Percentiles rank a stretch among this genome's conserved stretches.
phyloP scores from a whole-genome alignment of 2,113 vertebrate genomes.

The Chaenocephalus aceratus region DNA sequence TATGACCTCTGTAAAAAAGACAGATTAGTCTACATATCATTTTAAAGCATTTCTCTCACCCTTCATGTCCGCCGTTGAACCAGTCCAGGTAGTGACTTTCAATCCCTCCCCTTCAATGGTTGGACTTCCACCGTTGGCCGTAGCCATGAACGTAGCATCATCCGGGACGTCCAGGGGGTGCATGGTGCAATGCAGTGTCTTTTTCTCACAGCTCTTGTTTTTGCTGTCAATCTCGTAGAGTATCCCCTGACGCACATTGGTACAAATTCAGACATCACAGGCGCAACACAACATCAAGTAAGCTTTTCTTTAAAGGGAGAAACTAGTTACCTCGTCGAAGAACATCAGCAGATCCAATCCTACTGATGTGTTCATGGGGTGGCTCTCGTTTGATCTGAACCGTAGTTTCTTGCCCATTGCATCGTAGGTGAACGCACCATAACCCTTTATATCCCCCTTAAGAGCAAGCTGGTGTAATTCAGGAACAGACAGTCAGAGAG shows the following conservation, averaged over 20 bases:
- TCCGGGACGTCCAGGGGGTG: slow-evolving; percentile 77
- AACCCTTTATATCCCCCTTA: slow-evolving; percentile 63
- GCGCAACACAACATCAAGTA: background rate
- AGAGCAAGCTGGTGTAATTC: slow-evolving; percentile 53
- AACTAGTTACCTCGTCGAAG: slow-evolving; percentile 77
- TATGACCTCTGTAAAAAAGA: background rate
- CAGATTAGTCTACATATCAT: background rate
- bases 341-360: slow-evolving; percentile 80
- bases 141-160: slow-evolving; percentile 34
- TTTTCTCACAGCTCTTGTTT: slow-evolving; percentile 84
- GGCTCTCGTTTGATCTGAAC: slow-evolving; percentile 76
- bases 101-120: slow-evolving; percentile 73
- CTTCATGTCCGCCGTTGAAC: slow-evolving; percentile 51
- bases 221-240: slow-evolving; percentile 82
- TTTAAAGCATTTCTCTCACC: slow-evolving; percentile 32
- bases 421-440: slow-evolving; percentile 76
- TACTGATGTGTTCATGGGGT: slow-evolving; percentile 59
- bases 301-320: background rate
- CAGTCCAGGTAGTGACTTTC: slow-evolving; percentile 60
- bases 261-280: background rate
- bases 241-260: slow-evolving; percentile 49
- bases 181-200: slow-evolving; percentile 67
- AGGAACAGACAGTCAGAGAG: background rate
- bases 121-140: slow-evolving; percentile 29
- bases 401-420: slow-evolving; percentile 76